These are phyloP conservation scores for Lordiphosa stackelbergi DNA, from an alignment of 1,140 invertebrate species.

Conservation along the genomic window DNA sequence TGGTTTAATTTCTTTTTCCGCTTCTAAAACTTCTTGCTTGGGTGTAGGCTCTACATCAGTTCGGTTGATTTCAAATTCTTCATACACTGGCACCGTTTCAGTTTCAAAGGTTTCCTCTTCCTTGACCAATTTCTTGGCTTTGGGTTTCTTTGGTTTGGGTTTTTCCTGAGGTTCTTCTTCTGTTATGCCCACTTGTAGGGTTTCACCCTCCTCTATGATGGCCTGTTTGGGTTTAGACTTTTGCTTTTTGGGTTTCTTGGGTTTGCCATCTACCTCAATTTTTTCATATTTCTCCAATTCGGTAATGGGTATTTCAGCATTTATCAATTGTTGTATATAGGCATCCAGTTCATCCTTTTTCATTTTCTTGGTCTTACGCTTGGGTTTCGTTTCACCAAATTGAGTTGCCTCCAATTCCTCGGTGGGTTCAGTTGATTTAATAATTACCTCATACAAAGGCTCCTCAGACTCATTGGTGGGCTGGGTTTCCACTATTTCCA, in stretches of 20 bases:
- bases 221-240: conserved; percentile 51
- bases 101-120: conserved; percentile 6
- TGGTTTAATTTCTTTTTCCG: not conserved
- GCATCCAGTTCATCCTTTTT: conserved; percentile 68
- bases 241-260: conserved; percentile 59
- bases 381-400: conserved; percentile 32
- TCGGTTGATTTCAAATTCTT: conserved; percentile 43
- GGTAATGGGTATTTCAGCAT: conserved; percentile 71
- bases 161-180: conserved; percentile 53
- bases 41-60: conserved; percentile 29
- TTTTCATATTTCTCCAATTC: conserved; percentile 76
- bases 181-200: conserved; percentile 45
- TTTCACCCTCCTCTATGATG: conserved; percentile 35
- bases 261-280: conserved; percentile 63
- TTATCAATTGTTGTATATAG: conserved; percentile 69
- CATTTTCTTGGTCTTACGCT: conserved; percentile 57
- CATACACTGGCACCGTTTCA: conserved; percentile 20
- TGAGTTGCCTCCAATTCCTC: conserved; percentile 25
- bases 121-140: conserved; percentile 11
- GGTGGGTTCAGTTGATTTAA: conserved; percentile 46
- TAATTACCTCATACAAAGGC: conserved; percentile 69
- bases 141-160: conserved; percentile 49
- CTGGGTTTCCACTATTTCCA: conserved; percentile 66
- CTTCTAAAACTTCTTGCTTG: not conserved
- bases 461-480: conserved; percentile 58